A percentile compares a stretch with the other conserved stretches of the same genome.
Evolutionary conservation across 2,888 invertebrate species (phyloP).

Genomic region (Gortyna flavago): DNA sequence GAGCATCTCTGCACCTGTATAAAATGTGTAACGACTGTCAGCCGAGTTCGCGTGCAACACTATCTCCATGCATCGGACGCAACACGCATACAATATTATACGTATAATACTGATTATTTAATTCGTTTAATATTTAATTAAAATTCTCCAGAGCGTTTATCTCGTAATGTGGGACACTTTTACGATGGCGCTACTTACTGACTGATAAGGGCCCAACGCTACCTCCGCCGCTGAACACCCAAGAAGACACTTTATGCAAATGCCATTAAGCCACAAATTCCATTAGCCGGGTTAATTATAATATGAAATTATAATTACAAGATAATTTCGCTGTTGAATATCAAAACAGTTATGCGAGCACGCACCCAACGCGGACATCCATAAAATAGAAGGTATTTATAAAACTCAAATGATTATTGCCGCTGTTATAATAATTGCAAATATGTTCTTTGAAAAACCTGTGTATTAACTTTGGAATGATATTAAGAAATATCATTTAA

Average conservation of each 20-base stretch:
- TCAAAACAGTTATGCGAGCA: conserved; percentile 86
- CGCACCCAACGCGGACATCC: conserved; percentile 79
- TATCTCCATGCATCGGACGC: conserved; percentile 83
- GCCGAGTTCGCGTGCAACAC: conserved; percentile 79
- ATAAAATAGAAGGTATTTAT: conserved; percentile 84
- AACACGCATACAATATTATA: conserved; percentile 88
- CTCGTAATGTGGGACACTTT: conserved; percentile 90
- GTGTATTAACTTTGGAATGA: conserved; percentile 84
- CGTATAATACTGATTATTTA: conserved; percentile 90
- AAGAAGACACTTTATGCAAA: conserved; percentile 86
- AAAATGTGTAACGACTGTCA: conserved; percentile 77
- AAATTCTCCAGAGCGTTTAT: conserved; percentile 89
- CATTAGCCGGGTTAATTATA: conserved; percentile 83
- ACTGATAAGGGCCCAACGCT: conserved; percentile 85
- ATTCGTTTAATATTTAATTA: conserved; percentile 90
- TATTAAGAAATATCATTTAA: conserved; percentile 88
- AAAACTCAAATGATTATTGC: conserved; percentile 78
- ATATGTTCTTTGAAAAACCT: conserved; percentile 73
- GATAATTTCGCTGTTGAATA: conserved; percentile 87
- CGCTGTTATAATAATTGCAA: conserved; percentile 72
- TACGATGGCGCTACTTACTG: conserved; percentile 89
- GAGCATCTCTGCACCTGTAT: conserved; percentile 65
- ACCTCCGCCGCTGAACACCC: conserved; percentile 79
- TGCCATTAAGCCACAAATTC: conserved; percentile 84
- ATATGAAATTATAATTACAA: conserved; percentile 89